A percentile compares a stretch with the other conserved stretches of the same genome.
Evolutionary conservation across 2,797 vertebrate genomes (phyloP).

Genomic region (Melanotaenia parkinsoni): DNA sequence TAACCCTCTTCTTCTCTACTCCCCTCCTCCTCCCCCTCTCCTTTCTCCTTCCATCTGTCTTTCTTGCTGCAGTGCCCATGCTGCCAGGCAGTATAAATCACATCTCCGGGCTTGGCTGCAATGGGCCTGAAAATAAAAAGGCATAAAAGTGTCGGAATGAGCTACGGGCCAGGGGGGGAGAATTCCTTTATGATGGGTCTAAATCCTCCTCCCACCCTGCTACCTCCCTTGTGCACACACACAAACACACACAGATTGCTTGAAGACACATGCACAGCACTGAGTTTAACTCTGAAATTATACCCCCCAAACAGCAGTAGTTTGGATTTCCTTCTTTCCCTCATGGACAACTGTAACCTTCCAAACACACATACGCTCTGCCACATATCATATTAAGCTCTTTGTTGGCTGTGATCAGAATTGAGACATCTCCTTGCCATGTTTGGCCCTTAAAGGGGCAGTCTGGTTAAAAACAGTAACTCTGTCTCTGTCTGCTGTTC

Average conservation of each 20-base stretch:
- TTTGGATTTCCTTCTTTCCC: conserved; percentile 41
- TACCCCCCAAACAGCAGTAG: conserved; percentile 53
- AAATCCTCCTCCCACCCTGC: conserved; percentile 75
- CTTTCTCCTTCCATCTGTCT: conserved; percentile 79
- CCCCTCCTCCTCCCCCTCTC: conserved; percentile 31
- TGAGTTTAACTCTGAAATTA: conserved; percentile 53
- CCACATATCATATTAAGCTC: conserved; percentile 58
- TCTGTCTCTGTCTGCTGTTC: conserved; percentile 24
- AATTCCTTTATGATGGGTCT: conserved; percentile 85
- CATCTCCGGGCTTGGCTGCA: conserved; percentile 81
- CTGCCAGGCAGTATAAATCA: conserved; percentile 85
- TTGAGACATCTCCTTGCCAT: conserved; percentile 49
- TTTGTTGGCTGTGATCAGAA: conserved; percentile 66
- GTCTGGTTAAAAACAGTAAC: conserved; percentile 43
- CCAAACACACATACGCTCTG: conserved; percentile 32
- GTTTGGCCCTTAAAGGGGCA: conserved; percentile 58
- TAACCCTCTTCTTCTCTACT: conserved; percentile 31
- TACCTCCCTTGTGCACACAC: conserved; percentile 41
- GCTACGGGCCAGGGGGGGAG: conserved; percentile 79
- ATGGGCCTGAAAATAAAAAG: conserved; percentile 86
- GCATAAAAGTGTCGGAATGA: conserved; percentile 84
- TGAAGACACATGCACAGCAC: conserved; percentile 63
- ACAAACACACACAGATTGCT: conserved; percentile 49
- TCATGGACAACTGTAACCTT: conserved; percentile 51
- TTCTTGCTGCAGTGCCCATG: conserved; percentile 82